These are phyloP conservation scores for Neotoma lepida DNA, from an alignment of 2,113 vertebrate genomes.

Conservation along the genomic window DNA sequence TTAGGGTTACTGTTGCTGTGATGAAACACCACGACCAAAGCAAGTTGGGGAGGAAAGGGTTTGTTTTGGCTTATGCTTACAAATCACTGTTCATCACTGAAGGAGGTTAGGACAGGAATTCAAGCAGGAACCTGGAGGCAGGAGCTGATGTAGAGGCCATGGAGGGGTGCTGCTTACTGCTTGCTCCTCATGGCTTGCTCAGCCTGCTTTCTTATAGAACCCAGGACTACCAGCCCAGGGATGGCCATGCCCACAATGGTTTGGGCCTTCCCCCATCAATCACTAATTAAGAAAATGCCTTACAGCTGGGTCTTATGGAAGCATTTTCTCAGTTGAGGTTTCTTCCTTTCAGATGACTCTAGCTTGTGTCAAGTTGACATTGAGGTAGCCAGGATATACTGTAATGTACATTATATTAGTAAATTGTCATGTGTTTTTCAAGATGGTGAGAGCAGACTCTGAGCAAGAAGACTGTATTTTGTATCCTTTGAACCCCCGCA, in stretches of 20 bases:
- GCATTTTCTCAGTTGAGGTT: neutral
- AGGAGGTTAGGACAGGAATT: neutral
- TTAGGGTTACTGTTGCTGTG: neutral
- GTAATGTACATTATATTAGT: neutral
- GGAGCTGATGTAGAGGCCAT: neutral
- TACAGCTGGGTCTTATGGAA: neutral
- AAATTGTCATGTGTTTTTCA: neutral
- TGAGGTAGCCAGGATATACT: neutral
- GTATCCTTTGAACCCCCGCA: neutral
- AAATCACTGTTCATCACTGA: neutral
- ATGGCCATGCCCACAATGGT: no score
- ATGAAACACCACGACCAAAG: neutral
- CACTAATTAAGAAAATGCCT: neutral
- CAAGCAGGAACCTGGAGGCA: neutral
- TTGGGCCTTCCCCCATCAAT: neutral
- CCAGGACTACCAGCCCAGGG: neutral
- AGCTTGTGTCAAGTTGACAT: neutral
- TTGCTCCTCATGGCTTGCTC: neutral
- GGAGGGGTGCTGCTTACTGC: neutral
- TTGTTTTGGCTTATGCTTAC: neutral
- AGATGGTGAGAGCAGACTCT: neutral
- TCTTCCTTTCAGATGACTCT: neutral
- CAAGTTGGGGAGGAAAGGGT: neutral
- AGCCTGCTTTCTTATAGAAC: neutral
- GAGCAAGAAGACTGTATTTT: neutral